Evolutionary conservation across 2,797 vertebrate genomes (phyloP).

Genomic region (Xenops minutus): DNA sequence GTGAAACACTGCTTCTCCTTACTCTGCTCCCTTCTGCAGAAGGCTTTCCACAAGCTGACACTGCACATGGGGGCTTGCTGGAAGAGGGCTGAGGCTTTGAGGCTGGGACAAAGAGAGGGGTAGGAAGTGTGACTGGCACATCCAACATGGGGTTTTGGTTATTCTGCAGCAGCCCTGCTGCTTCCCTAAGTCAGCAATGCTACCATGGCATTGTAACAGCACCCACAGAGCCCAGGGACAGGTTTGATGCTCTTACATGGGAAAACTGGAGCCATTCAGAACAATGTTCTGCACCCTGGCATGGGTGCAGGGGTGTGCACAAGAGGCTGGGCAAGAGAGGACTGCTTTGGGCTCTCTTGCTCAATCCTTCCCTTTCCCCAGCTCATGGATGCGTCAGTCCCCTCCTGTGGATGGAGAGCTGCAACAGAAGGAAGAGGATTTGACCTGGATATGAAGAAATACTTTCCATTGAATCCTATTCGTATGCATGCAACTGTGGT

Average conservation of each 20-base stretch:
- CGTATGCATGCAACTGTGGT: accelerated
- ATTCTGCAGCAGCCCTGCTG: background rate
- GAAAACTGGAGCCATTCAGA: background rate
- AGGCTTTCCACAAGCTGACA: background rate
- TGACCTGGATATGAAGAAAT: background rate
- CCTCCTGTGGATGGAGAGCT: background rate
- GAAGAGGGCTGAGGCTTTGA: background rate
- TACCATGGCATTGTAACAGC: accelerated
- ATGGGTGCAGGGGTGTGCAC: background rate
- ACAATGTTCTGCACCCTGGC: accelerated
- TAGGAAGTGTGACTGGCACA: accelerated
- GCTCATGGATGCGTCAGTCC: background rate
- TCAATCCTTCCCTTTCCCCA: background rate
- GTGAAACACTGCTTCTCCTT: background rate
- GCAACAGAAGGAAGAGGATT: background rate
- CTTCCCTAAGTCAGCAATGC: background rate
- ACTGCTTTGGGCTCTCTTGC: background rate
- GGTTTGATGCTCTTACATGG: accelerated
- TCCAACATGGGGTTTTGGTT: background rate
- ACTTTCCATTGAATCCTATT: background rate
- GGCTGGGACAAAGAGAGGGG: background rate
- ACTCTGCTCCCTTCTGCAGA: background rate
- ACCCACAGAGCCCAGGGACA: accelerated
- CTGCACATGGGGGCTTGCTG: accelerated
- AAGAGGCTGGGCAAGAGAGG: background rate